Percentiles rank a stretch among this genome's conserved stretches.
phyloP scores from a whole-genome alignment of 1,140 invertebrate genomes.

The Drosophila nasuta region DNA sequence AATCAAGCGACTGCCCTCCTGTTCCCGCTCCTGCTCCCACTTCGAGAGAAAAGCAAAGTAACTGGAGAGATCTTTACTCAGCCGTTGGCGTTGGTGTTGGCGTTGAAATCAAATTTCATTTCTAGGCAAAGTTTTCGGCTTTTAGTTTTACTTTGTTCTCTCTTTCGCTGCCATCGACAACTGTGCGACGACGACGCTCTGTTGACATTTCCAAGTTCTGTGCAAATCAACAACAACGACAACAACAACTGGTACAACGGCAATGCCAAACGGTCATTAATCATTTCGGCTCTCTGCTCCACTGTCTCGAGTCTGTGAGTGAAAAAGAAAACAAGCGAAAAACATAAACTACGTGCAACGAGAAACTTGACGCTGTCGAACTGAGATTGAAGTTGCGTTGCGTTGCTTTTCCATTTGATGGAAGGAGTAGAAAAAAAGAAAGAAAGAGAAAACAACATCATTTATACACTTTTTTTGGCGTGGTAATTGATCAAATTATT shows the following conservation, averaged over 20 bases:
- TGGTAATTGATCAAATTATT: constrained; percentile 50
- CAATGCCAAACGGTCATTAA: constrained; percentile 76
- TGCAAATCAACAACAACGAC: constrained; percentile 35
- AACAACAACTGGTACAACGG: constrained; percentile 32
- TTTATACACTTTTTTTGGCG: constrained; percentile 28
- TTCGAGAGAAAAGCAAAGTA: constrained; percentile 1
- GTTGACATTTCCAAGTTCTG: constrained; percentile 47
- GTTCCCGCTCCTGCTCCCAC: background rate
- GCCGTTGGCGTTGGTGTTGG: constrained; percentile 28
- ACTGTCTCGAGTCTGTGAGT: constrained; percentile 13
- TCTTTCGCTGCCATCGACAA: constrained; percentile 41
- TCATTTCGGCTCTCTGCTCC: constrained; percentile 61
- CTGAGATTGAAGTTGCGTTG: constrained; percentile 51
- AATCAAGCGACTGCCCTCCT: constrained; percentile 54
- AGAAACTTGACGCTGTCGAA: constrained; percentile 49
- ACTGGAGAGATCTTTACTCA: constrained; percentile 32
- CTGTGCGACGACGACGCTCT: constrained; percentile 34
- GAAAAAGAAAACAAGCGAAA: constrained; percentile 45
- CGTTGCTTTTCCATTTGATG: too few relatives aligned
- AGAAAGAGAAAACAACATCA: constrained; percentile 22
- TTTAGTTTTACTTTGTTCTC: constrained; percentile 70
- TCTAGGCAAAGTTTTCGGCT: constrained; percentile 68
- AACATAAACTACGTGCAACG: constrained; percentile 51
- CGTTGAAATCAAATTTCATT: constrained; percentile 78
- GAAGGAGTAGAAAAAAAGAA: background rate